Conservation (phyloP, 2,888 invertebrate species). For the Oscheius sp. region DNA sequence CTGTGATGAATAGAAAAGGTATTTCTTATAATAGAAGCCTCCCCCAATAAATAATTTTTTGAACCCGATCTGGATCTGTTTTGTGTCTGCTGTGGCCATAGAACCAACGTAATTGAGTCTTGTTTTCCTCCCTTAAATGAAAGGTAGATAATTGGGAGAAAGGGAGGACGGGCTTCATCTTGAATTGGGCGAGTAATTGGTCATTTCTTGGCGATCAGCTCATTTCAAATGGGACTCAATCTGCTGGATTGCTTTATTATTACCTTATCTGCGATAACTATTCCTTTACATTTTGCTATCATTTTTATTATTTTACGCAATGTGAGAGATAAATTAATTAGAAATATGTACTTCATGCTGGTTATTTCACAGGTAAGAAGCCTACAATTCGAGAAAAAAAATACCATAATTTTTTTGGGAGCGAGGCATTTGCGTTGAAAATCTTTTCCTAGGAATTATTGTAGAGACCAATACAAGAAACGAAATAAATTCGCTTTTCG, state of each 20-base stretch:
- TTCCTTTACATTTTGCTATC: conserved; percentile 7
- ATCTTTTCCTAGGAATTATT: no score
- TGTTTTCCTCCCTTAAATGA: neutral
- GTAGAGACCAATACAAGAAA: no score
- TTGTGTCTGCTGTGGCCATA: no score
- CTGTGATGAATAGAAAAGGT: no score
- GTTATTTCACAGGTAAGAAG: conserved; percentile 18
- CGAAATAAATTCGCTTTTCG: no score
- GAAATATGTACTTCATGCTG: conserved; percentile 22
- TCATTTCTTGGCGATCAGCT: no score
- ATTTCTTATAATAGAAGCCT: no score
- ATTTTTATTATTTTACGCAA: neutral
- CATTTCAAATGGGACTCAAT: neutral
- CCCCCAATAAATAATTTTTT: no score
- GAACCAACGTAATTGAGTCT: no score
- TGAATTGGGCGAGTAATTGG: neutral
- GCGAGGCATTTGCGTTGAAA: neutral
- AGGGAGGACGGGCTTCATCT: neutral
- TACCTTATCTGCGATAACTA: neutral
- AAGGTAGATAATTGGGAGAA: neutral
- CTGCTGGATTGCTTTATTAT: neutral
- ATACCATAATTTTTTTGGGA: neutral
- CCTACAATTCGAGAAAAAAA: no score
- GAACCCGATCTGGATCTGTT: no score
- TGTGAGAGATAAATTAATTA: conserved; percentile 15